phyloP scores from a whole-genome alignment of 1,140 invertebrate genomes.

The Coptotermes formosanus region DNA sequence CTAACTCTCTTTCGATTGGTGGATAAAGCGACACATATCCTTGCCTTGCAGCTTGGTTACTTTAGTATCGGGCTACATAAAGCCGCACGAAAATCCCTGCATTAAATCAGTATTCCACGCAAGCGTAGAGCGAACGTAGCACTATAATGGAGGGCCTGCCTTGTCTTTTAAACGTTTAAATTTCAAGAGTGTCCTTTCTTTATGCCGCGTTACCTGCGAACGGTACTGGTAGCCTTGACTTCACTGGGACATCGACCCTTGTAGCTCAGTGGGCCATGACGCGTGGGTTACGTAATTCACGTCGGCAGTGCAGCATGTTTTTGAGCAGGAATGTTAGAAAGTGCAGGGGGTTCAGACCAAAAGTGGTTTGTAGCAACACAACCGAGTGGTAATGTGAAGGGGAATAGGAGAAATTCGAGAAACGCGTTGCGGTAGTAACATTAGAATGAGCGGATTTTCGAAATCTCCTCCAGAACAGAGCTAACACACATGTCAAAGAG shows the following conservation, averaged over 20 bases:
- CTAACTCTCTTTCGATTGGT: too few species aligned
- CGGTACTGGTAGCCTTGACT: neutral
- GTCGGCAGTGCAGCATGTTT: neutral
- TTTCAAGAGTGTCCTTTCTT: neutral
- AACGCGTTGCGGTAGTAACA: too few species aligned
- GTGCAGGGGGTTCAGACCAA: too few species aligned
- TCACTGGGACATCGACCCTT: neutral
- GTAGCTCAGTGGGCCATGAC: neutral
- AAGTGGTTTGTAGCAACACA: too few species aligned
- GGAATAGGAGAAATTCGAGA: too few species aligned
- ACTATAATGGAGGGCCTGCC: neutral
- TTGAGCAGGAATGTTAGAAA: too few species aligned
- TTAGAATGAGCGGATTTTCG: too few species aligned
- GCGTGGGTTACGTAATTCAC: neutral
- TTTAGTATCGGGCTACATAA: neutral
- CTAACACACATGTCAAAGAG: too few species aligned
- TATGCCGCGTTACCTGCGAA: neutral
- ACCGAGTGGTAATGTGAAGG: too few species aligned
- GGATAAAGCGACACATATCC: too few species aligned
- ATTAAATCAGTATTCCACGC: neutral
- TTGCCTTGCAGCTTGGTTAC: too few species aligned
- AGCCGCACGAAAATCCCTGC: neutral
- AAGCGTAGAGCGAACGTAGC: neutral
- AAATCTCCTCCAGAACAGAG: too few species aligned
- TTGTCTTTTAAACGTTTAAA: neutral